Evolutionary conservation across 2,888 invertebrate species (phyloP).

Genomic region (Geophilus truncorum): DNA sequence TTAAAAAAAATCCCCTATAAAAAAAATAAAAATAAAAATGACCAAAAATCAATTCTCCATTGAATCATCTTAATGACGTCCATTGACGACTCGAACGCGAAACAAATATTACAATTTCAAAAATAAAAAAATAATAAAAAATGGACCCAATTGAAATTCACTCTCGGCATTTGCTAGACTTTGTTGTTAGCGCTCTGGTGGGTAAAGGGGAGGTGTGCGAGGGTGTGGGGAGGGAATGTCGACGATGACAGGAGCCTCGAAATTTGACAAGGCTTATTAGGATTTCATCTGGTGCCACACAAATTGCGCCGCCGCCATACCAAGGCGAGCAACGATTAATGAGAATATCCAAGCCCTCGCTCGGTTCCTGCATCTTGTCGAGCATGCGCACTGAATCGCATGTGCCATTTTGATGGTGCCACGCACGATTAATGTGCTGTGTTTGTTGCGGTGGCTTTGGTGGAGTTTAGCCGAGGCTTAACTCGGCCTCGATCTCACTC

Average conservation of each 20-base stretch:
- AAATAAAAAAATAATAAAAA: no score
- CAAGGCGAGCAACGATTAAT: constrained; percentile 14
- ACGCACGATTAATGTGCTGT: constrained; percentile 16
- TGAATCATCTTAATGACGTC: neutral
- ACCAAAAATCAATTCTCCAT: neutral
- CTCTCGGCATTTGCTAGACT: neutral
- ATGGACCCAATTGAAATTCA: neutral
- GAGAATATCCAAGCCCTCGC: neutral
- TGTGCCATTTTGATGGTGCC: constrained; percentile 6
- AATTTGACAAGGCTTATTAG: constrained; percentile 12
- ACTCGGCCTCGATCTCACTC: neutral
- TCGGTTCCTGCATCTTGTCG: neutral
- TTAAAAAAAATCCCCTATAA: no score
- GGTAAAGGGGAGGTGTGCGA: neutral
- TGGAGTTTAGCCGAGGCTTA: constrained; percentile 7
- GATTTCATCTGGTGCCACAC: constrained; percentile 9
- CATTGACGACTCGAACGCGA: no score
- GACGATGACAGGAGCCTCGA: constrained; percentile 1
- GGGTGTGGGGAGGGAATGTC: neutral
- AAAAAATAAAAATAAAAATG: neutral
- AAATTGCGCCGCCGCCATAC: constrained; percentile 5
- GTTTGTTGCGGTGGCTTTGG: constrained; percentile 20
- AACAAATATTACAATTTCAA: no score
- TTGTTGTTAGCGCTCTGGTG: neutral
- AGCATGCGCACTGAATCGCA: neutral